phyloP scores from a whole-genome alignment of 2,797 vertebrate species.

The Vultur gryphus region DNA sequence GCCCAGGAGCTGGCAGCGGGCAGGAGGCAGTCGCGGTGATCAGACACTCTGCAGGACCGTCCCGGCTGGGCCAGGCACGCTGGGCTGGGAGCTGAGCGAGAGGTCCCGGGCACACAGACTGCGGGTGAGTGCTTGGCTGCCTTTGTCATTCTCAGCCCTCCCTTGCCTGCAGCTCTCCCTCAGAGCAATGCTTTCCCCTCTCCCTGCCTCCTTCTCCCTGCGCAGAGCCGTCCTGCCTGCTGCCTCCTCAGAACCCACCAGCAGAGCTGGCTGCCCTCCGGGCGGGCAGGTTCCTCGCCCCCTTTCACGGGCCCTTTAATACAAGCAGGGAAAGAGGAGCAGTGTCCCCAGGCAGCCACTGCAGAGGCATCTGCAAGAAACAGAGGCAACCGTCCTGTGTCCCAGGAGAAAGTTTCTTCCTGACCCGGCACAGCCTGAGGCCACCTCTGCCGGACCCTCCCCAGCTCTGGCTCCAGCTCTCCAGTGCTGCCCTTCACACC shows the following conservation, averaged over 20 bases:
- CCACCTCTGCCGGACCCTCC: accelerated
- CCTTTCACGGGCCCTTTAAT: not conserved
- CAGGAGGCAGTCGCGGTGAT: not conserved
- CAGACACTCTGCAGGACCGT: not conserved
- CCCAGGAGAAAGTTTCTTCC: conserved; percentile 10
- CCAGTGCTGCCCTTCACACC: not conserved
- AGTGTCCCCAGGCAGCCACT: not conserved
- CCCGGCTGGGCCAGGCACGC: not conserved
- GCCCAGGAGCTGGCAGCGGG: not conserved
- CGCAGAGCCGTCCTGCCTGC: not conserved
- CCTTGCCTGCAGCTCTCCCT: not conserved
- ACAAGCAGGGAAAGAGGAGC: not conserved
- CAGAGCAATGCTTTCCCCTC: not conserved
- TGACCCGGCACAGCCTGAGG: not conserved
- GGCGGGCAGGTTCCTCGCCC: not conserved
- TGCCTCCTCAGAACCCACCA: not conserved
- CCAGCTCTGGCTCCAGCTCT: not conserved
- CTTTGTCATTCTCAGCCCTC: not conserved
- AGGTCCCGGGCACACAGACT: not conserved
- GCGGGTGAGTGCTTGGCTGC: conserved; percentile 60
- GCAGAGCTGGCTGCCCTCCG: not conserved
- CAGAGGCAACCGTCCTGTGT: not conserved
- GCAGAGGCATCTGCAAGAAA: not conserved
- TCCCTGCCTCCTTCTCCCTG: not conserved
- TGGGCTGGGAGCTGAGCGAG: not conserved